Conservation (phyloP, 1,140 invertebrate genomes). For the Planococcus citri region DNA sequence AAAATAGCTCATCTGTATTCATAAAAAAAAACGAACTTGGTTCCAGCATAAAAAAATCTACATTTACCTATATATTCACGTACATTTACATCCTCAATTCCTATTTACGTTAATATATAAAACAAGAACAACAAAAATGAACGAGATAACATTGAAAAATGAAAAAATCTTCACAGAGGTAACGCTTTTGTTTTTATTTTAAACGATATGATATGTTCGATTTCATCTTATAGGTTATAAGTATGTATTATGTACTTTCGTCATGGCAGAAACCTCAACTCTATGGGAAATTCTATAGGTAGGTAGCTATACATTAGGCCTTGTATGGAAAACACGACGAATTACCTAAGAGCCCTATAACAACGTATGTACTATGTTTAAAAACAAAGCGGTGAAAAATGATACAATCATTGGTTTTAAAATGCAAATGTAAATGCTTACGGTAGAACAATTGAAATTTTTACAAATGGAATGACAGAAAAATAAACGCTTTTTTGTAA, state of each 20-base stretch:
- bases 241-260: neutral
- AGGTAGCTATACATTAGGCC: neutral
- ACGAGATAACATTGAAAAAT: slow-evolving; percentile 8
- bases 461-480: neutral
- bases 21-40: no score
- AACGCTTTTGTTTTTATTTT: neutral
- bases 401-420: neutral
- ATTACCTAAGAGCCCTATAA: no score
- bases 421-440: neutral
- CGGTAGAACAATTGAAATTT: neutral
- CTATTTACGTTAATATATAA: neutral
- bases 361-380: no score
- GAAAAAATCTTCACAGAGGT: neutral
- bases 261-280: neutral
- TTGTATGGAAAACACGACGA: neutral
- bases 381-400: neutral
- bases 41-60: no score
- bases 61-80: no score
- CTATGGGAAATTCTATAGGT: neutral
- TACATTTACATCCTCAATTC: no score
- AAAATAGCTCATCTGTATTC: no score
- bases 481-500: neutral
- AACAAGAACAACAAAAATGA: neutral
- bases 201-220: slow-evolving; percentile 3
- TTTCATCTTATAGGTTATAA: neutral